Percentiles rank a stretch among this genome's conserved stretches.
phyloP scores from a whole-genome alignment of 1,140 invertebrate genomes.

The Ladona fulva region DNA sequence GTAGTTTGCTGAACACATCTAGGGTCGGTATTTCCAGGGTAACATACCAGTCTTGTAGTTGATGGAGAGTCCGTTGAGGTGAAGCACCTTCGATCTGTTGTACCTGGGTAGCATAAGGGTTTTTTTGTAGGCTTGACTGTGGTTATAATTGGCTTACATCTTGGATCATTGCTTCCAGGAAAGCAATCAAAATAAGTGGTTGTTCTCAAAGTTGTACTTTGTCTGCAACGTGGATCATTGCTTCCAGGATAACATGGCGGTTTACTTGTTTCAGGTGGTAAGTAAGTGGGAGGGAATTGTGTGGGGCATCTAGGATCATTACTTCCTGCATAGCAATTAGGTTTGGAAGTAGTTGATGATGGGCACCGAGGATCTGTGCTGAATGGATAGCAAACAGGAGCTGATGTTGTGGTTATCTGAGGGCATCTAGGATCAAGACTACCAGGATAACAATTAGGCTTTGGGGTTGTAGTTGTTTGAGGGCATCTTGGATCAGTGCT shows the following conservation, averaged over 20 bases:
- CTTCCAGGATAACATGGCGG: slow-evolving; percentile 25
- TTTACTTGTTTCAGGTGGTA: not conserved
- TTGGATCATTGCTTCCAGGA: slow-evolving; percentile 27
- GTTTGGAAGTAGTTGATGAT: slow-evolving; percentile 17
- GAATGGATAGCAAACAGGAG: slow-evolving; percentile 29
- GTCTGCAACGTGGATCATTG: slow-evolving; percentile 33
- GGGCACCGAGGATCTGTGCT: slow-evolving; percentile 32
- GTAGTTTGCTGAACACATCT: slow-evolving; percentile 27
- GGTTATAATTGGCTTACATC: no score
- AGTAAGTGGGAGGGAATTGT: not conserved
- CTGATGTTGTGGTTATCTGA: not conserved
- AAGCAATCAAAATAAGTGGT: slow-evolving; percentile 23
- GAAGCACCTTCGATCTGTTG: slow-evolving; percentile 30
- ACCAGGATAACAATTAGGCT: slow-evolving; percentile 29
- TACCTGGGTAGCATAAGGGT: slow-evolving; percentile 23
- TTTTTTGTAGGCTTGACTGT: slow-evolving; percentile 16
- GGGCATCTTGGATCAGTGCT: slow-evolving; percentile 26
- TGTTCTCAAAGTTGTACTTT: slow-evolving; percentile 13
- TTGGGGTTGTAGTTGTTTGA: slow-evolving; percentile 19
- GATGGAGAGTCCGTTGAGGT: slow-evolving; percentile 23
- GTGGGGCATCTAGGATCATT: slow-evolving; percentile 26
- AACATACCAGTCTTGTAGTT: slow-evolving; percentile 26
- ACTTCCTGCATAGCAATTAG: slow-evolving; percentile 24
- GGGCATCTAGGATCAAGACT: slow-evolving; percentile 28
- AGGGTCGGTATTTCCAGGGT: slow-evolving; percentile 33